Base-by-base conservation (phyloP, 2,113 vertebrate genomes). In the Pandion haliaetus region DNA sequence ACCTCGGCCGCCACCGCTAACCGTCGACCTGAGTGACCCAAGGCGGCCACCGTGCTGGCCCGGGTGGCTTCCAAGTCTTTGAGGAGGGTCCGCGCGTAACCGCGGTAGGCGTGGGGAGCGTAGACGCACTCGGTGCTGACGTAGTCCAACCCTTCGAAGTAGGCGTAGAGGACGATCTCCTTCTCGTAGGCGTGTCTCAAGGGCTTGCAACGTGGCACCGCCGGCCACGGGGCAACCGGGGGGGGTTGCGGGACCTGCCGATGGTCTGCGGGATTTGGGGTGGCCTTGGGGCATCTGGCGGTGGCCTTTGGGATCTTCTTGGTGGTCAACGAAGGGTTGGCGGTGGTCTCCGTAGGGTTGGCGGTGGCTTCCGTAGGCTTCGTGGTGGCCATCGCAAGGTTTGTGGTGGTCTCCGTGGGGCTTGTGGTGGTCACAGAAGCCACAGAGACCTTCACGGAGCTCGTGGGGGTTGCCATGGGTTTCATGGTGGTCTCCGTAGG, bases 81-180 rank as follows among this genome's bases (percentile, higher is more conserved):
- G 44, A 99, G 98, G 94, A 99, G 98, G 77, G 98, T 92, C 3
- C 99, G 98, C 2, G 99, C 99, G 40, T 99, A 87, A 47, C 98
- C 99, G 3, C 99, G 98, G 95, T 99, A 99, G 52, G 99, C 99
- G 38, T 99, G 99, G 45, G 99, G 99, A 1, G 99, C 99, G 70
- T 99, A 99, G 49, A 99, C 98, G 7, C 99, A 99, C 94, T 99
- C 99, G 1, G 99, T 99, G 26, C 99, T 99, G 93, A 99, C 99
- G 98, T 99, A 99, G 98, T 99, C 98, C 20, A 99, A 95, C 91
- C 98, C 99, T 54, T 99, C 99, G 90, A 99, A 99, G 96, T 99
- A 99, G 20, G 99, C 99, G 4, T 99, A 99, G n/a, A 99, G 97
- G 54, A 99, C 99, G 15, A 99, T 99, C 97, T 99, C 99, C 94